Evolutionary conservation across 2,888 invertebrate genomes (phyloP).

Genomic region (Lathronympha strigana): DNA sequence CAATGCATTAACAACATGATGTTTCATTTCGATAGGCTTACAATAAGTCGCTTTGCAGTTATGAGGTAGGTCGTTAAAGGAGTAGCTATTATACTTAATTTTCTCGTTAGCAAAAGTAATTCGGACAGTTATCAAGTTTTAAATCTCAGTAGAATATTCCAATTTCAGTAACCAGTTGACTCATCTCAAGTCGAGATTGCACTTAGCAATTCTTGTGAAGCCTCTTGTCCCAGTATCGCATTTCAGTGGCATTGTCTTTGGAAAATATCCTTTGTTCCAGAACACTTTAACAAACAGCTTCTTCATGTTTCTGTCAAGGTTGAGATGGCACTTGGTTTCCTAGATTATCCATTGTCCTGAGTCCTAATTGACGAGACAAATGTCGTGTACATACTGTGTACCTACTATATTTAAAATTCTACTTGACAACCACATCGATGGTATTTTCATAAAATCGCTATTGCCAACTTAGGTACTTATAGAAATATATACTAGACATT

Average conservation of each 20-base stretch:
- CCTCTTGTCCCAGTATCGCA: constrained; percentile 5
- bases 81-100: not conserved
- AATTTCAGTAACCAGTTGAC: constrained; percentile 1
- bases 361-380: not conserved
- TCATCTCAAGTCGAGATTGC: constrained; percentile 11
- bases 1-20: no score
- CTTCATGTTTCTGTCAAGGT: constrained; percentile 14
- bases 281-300: constrained; percentile 16
- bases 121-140: not conserved
- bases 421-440: no score
- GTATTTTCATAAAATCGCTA: no score
- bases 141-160: not conserved
- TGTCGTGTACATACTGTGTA: no score
- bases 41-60: no score
- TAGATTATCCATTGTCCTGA: constrained; percentile 1
- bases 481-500: no score
- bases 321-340: constrained; percentile 1
- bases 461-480: no score
- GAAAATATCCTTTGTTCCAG: constrained; percentile 17
- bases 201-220: constrained; percentile 21
- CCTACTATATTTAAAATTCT: no score
- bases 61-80: no score
- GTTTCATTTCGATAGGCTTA: no score
- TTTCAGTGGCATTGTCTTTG: constrained; percentile 16
- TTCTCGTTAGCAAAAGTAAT: not conserved